Base-by-base conservation (phyloP, 2,797 vertebrate genomes). In the Cryptoblepharus egeriae region DNA sequence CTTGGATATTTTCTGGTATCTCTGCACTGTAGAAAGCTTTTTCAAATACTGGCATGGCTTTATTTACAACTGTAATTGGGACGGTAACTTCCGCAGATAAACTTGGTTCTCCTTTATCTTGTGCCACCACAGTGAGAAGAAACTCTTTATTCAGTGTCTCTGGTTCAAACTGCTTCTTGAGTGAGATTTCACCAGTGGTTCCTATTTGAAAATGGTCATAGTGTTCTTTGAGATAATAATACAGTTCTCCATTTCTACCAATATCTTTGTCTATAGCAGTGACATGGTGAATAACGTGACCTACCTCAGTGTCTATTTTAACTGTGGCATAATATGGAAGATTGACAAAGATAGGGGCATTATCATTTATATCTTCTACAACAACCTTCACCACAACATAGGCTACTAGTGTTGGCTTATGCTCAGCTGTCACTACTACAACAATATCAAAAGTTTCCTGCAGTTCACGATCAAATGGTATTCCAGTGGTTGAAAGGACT, bases 1-100 rank as follows among this genome's bases (percentile, higher is more conserved):
- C 77, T 82, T 97, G 98, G 85, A 97, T 93, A 63, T 97, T 99
- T 94, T 99, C 99, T 26, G 98, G 96, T 90, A 99, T 97, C 94
- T 99, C 98, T 72, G 98, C 96, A 79, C 97, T 98, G 85, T 99
- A 99, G 92, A 99, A 99, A 49, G 98, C 93, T 81, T 98, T 99
- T 89, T 99, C 98, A 52, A 99, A 99, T 88, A 99, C 95, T 32
- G 99, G 99, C 95, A 97, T 97, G 73, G 98, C 98, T 96, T 98
- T 98, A 94, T 97, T 98, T 93, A 98, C 97, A 45, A 99, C 97
- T 1, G 96, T 97, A 91, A 99, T 87, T 67, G 97, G 97, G 39
- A 99, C 97, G 9, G 96, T 90, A 32, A 96, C 96, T 91, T 97
- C 97, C 20, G 98, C 94, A 2, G 98, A 98, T 83, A 98, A 97